These are phyloP conservation scores for Clamator glandarius DNA, from an alignment of 2,797 vertebrate genomes.

Conservation along the genomic window DNA sequence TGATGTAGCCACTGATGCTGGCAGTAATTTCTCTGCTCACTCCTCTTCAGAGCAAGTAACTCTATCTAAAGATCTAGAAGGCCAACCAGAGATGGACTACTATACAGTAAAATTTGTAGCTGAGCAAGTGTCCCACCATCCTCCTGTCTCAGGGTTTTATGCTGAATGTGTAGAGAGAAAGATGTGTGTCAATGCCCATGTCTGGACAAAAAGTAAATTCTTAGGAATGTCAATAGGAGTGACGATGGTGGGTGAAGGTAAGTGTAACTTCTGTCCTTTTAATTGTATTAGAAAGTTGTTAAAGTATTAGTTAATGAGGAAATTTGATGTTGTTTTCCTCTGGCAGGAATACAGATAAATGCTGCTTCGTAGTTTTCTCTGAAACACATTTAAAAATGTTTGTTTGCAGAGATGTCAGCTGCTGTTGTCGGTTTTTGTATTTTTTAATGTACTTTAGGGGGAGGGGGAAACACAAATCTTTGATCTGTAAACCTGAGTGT, in stretches of 20 bases:
- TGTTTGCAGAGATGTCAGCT: neutral
- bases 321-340: neutral
- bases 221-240: slow-evolving; percentile 99
- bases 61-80: slow-evolving; percentile 25
- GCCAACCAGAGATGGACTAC: slow-evolving; percentile 71
- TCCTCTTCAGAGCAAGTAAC: slow-evolving; percentile 46
- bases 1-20: neutral
- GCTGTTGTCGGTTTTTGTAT: neutral
- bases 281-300: neutral
- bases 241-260: slow-evolving; percentile 97
- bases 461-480: no score
- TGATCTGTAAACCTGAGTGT: neutral
- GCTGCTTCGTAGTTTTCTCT: neutral
- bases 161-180: slow-evolving; percentile 92
- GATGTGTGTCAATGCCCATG: slow-evolving; percentile 95
- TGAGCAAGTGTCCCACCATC: slow-evolving; percentile 98
- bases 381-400: neutral
- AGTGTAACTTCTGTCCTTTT: slow-evolving; percentile 29
- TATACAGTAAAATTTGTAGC: slow-evolving; percentile 93
- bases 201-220: slow-evolving; percentile 99
- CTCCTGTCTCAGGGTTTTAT: slow-evolving; percentile 98
- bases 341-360: neutral
- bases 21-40: slow-evolving; percentile 28
- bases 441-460: neutral
- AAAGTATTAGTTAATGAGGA: neutral